Conservation (phyloP, 2,797 vertebrate genomes). For the Sebastolobus altivelis region DNA sequence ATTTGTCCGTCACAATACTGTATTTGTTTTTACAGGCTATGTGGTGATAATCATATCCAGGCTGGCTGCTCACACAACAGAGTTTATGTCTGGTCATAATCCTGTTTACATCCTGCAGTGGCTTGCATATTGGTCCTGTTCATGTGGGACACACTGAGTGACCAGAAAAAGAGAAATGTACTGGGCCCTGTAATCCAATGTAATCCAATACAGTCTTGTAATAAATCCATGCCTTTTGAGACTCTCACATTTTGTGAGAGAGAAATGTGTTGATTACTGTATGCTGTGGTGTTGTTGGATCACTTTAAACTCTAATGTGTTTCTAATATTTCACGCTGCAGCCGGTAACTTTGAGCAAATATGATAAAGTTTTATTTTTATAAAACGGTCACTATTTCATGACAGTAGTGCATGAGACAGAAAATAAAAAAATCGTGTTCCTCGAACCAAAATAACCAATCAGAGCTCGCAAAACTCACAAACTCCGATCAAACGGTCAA, state of each 20-base stretch:
- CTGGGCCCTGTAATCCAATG: neutral
- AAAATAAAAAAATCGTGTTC: too few relatives aligned
- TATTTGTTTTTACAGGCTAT: neutral
- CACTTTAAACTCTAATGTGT: neutral
- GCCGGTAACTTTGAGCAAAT: too few relatives aligned
- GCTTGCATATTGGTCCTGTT: neutral
- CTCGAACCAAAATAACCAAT: too few relatives aligned
- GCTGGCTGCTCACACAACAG: neutral
- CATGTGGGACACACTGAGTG: neutral
- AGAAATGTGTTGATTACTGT: neutral
- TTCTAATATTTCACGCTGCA: neutral
- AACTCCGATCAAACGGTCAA: too few relatives aligned
- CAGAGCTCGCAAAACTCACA: too few relatives aligned
- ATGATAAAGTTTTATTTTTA: too few relatives aligned
- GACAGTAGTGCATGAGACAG: too few relatives aligned
- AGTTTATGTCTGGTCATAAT: conserved; percentile 4
- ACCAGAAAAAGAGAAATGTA: neutral
- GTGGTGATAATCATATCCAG: neutral
- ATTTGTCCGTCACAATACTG: neutral
- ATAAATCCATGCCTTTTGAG: neutral
- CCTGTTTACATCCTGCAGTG: conserved; percentile 17
- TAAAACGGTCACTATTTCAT: too few relatives aligned
- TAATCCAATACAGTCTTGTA: neutral
- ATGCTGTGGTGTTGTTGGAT: neutral
- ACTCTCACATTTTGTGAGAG: neutral